phyloP scores from a whole-genome alignment of 2,797 vertebrate genomes.

The Octomys mimax region DNA sequence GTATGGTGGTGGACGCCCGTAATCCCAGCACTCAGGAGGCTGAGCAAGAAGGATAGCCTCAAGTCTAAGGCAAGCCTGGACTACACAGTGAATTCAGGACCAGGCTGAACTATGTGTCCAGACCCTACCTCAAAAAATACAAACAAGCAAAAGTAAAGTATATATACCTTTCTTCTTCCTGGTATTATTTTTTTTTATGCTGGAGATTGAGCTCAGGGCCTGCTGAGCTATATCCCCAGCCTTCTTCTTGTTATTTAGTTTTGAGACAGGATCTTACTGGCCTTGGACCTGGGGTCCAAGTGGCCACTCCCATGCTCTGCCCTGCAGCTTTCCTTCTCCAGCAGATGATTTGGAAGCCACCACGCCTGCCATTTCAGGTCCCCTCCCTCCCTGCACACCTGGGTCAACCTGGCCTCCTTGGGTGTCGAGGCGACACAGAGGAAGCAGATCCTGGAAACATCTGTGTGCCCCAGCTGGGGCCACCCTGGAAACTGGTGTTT shows the following conservation, averaged over 20 bases:
- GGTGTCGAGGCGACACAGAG: neutral
- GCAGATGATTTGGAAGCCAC: neutral
- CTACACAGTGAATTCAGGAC: neutral
- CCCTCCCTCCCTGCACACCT: neutral
- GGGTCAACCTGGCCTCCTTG: fast-evolving
- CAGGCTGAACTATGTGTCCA: neutral
- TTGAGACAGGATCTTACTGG: neutral
- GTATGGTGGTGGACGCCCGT: neutral
- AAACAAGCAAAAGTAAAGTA: neutral
- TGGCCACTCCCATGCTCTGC: neutral
- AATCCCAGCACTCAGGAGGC: neutral
- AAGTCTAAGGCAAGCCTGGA: neutral
- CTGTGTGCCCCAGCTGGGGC: neutral
- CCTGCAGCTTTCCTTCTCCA: fast-evolving
- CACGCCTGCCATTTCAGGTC: fast-evolving
- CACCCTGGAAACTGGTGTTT: neutral
- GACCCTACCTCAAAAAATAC: neutral
- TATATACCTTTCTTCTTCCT: neutral
- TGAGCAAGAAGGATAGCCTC: neutral
- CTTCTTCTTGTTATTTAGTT: neutral
- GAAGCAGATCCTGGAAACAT: neutral
- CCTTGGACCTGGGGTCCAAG: neutral
- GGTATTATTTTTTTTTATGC: too few relatives aligned
- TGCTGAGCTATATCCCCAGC: neutral
- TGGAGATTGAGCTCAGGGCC: neutral